A percentile compares a stretch with the other conserved stretches of the same genome.
These are phyloP conservation scores for Cephus nigrinus DNA, from an alignment of 2,888 invertebrate species.

Conservation along the genomic window DNA sequence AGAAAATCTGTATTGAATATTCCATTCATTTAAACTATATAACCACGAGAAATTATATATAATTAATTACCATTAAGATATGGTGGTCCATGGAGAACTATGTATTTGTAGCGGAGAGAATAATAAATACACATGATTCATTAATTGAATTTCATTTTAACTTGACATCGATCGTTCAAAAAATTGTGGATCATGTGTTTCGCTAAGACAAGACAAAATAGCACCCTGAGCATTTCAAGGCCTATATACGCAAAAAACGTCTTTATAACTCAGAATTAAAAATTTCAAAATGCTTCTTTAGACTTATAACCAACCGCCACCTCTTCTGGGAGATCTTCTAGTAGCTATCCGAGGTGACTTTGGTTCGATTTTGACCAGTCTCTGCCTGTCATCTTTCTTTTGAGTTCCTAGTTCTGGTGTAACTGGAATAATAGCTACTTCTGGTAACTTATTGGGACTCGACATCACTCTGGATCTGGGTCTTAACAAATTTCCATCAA, in stretches of 20 bases:
- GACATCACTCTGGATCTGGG: conserved; percentile 26
- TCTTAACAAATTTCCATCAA: conserved; percentile 16
- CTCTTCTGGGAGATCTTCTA: conserved; percentile 34
- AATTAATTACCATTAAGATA: background rate
- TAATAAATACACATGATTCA: conserved; percentile 13
- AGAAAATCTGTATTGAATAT: background rate
- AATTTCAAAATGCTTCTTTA: background rate
- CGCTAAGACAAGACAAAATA: background rate
- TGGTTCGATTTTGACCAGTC: conserved; percentile 37
- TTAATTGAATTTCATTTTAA: conserved; percentile 11
- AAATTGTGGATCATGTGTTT: background rate
- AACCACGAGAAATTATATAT: background rate
- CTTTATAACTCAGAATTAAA: background rate
- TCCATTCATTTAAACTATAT: background rate
- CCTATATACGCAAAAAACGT: background rate
- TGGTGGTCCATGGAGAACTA: background rate
- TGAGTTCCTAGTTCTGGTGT: conserved; percentile 28
- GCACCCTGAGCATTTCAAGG: background rate
- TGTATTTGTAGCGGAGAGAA: conserved; percentile 6
- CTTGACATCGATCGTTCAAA: background rate
- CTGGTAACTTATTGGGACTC: conserved; percentile 38
- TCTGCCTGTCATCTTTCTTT: conserved; percentile 31
- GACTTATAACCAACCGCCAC: conserved; percentile 45
- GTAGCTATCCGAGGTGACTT: conserved; percentile 40
- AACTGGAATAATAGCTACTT: conserved; percentile 36